Conservation (phyloP, 92 coral and sea anemone genomes). For the Umimayanthus kanabou region DNA sequence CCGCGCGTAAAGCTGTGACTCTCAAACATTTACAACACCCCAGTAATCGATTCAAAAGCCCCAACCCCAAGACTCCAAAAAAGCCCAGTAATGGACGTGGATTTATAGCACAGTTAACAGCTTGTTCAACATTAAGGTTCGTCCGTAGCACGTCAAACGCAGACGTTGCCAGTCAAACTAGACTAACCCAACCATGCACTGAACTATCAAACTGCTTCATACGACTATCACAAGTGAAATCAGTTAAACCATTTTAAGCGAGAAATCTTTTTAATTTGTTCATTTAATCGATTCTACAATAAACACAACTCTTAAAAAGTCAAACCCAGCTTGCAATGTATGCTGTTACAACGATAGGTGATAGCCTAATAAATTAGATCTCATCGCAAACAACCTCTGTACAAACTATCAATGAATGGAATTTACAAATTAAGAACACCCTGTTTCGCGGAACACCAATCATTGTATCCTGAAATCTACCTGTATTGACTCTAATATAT, state of each 20-base stretch:
- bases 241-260: background rate
- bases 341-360: conserved; percentile 54
- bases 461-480: conserved; percentile 31
- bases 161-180: no score
- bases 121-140: no score
- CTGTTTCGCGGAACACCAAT: conserved; percentile 25
- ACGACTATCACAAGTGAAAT: background rate
- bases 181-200: background rate
- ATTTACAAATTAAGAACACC: conserved; percentile 60
- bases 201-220: background rate
- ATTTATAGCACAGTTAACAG: no score
- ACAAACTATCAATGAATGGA: conserved; percentile 71
- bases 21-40: no score
- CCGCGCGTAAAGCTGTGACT: no score
- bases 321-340: conserved; percentile 47
- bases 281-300: conserved; percentile 41
- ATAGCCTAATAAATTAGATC: conserved; percentile 82
- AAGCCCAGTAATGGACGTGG: no score
- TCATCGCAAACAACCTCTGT: conserved; percentile 77
- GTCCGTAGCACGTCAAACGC: no score
- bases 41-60: no score
- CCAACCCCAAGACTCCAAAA: no score
- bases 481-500: conserved; percentile 8
- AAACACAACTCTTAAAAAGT: conserved; percentile 49
- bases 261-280: conserved; percentile 37